Base-by-base conservation (phyloP, 2,113 vertebrate genomes). In the Coreoperca whiteheadi region DNA sequence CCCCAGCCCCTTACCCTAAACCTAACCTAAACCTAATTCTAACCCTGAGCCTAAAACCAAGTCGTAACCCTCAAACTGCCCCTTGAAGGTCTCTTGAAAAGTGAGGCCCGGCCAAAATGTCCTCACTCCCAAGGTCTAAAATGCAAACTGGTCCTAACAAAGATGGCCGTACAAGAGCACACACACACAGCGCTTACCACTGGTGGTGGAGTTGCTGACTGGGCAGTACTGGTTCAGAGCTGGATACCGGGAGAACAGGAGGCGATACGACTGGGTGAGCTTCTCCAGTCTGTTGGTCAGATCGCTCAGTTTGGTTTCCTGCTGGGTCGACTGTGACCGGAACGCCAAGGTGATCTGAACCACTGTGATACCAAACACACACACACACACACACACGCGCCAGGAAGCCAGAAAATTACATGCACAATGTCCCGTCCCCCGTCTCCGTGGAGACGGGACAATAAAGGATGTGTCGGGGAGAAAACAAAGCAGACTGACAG, bases 181-280 rank as follows among this genome's bases (percentile, higher is more conserved):
- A 18, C 16, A 7, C 30, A 16, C 43, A 50, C 28, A 70, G 39
- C 1, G 1, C 83, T 84, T 53, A 92, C 87, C 87, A 2, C 74
- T 54, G n/a, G 81, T 79, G 15, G 75, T 82, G 30, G 59, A 18
- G 51, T 89, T 90, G 69, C 59, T 85, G 48, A 83, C 10, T 0
- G 74, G 51, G 46, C 91, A 91, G 81, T 91, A 86, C 76, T 85
- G 83, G 74, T 80, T 85, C 57, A 93, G 88, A 68, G 83, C 81
- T 4, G 88, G 90, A 56, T 88, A 90, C 74, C 87, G 81, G 83
- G 74, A 61, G 46, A 93, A 93, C 60, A 91, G 83, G 25, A 73
- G 74, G 0, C 14, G 74, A 20, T 90, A 83, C 2, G 91, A 87
- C 51, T 60, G 83, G 81, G 84, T 89, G 41, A 89, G 83, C 28